phyloP scores from a whole-genome alignment of 2,888 invertebrate genomes.

The Meiosimyza platycephala region DNA sequence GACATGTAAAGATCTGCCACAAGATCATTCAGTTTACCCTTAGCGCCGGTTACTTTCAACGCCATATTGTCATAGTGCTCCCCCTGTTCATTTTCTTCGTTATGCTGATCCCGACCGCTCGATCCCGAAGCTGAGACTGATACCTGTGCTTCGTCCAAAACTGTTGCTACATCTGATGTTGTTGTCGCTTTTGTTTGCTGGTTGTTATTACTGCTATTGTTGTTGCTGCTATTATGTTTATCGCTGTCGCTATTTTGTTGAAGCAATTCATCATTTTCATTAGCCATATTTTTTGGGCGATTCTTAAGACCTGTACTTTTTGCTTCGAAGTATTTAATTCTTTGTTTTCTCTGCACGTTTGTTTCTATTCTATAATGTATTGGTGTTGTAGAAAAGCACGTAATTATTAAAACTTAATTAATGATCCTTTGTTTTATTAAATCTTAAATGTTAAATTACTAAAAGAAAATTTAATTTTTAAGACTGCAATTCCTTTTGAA shows the following conservation, averaged over 20 bases:
- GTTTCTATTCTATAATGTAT: too few species aligned
- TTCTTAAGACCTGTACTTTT: neutral
- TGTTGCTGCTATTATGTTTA: conserved; percentile 43
- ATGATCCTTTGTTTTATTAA: conserved; percentile 3
- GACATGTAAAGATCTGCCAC: conserved; percentile 56
- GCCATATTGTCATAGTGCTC: neutral
- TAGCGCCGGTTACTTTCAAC: conserved; percentile 31
- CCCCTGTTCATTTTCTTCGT: neutral
- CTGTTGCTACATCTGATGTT: conserved; percentile 28
- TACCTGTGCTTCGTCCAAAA: neutral
- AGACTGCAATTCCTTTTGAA: conserved; percentile 17
- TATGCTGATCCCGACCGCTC: neutral
- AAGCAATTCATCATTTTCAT: conserved; percentile 60
- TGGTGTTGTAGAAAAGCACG: too few species aligned
- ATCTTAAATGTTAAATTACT: neutral
- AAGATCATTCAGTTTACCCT: conserved; percentile 54
- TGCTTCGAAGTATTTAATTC: too few species aligned
- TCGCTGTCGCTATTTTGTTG: conserved; percentile 43
- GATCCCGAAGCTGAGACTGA: neutral
- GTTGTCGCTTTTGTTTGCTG: conserved; percentile 37
- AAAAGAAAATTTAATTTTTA: conserved; percentile 15
- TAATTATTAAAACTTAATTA: neutral
- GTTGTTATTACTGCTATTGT: conserved; percentile 44
- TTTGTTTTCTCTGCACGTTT: too few species aligned
- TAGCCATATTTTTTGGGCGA: conserved; percentile 54